Evolutionary conservation across 2,113 vertebrate species (phyloP).

Genomic region (Macrotis lagotis): DNA sequence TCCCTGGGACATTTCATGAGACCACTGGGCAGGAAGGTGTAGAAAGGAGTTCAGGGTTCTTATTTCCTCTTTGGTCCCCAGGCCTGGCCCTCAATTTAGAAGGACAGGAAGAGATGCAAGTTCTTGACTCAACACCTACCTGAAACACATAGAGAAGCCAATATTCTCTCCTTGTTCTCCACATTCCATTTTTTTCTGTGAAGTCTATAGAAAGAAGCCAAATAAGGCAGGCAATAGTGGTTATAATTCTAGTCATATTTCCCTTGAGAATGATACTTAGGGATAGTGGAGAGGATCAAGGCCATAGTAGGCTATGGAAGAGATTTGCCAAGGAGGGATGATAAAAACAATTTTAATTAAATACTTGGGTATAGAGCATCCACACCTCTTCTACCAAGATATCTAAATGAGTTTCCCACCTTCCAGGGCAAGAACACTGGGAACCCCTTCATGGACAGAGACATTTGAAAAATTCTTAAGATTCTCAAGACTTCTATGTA

Average conservation of each 20-base stretch:
- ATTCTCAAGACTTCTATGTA: background rate
- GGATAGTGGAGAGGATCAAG: background rate
- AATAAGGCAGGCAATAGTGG: background rate
- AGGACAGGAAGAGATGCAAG: background rate
- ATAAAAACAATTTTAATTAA: background rate
- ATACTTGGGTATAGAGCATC: background rate
- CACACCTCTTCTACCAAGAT: background rate
- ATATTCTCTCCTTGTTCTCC: background rate
- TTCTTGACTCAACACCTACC: background rate
- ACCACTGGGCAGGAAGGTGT: background rate
- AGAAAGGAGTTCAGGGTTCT: background rate
- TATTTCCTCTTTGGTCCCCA: slow-evolving; percentile 65
- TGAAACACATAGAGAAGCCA: background rate
- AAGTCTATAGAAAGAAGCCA: background rate
- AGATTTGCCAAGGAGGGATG: background rate
- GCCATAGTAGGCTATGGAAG: background rate
- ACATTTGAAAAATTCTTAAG: slow-evolving; percentile 10
- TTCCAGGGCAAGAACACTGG: slow-evolving; percentile 24
- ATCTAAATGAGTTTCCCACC: slow-evolving; percentile 47
- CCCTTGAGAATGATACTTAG: background rate
- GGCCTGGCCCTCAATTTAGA: slow-evolving; percentile 43
- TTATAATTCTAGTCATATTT: background rate
- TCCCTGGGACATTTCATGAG: background rate
- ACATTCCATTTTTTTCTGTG: background rate
- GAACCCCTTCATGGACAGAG: slow-evolving; percentile 7